phyloP scores from a whole-genome alignment of 2,113 vertebrate species.

The Patagioenas fasciata region DNA sequence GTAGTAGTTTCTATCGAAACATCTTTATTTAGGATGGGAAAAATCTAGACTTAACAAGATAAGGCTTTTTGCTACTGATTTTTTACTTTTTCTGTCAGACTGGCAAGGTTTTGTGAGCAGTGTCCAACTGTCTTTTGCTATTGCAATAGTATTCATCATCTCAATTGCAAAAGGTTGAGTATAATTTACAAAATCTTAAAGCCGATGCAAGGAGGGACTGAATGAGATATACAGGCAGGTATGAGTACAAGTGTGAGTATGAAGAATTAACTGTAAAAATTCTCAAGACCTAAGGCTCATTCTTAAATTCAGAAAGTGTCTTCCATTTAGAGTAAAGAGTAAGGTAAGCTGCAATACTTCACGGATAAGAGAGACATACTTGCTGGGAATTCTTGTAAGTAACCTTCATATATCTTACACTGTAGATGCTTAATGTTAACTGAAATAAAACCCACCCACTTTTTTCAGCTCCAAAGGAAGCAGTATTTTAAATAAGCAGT shows the following conservation, averaged over 20 bases:
- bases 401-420: neutral
- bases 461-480: neutral
- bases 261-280: neutral
- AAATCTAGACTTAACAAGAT: neutral
- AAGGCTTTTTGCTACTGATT: neutral
- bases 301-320: neutral
- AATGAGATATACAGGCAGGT: neutral
- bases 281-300: neutral
- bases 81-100: neutral
- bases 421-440: neutral
- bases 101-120: neutral
- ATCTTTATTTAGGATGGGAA: neutral
- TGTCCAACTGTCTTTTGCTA: neutral
- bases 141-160: neutral
- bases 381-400: neutral
- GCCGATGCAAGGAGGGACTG: neutral
- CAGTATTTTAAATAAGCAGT: neutral
- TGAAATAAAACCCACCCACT: neutral
- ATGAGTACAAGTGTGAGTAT: neutral
- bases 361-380: neutral
- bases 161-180: neutral
- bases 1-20: neutral
- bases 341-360: neutral
- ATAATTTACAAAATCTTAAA: neutral
- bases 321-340: neutral